Evolutionary conservation across 2,113 vertebrate genomes (phyloP).

Genomic region (Mormyrus iriodes): DNA sequence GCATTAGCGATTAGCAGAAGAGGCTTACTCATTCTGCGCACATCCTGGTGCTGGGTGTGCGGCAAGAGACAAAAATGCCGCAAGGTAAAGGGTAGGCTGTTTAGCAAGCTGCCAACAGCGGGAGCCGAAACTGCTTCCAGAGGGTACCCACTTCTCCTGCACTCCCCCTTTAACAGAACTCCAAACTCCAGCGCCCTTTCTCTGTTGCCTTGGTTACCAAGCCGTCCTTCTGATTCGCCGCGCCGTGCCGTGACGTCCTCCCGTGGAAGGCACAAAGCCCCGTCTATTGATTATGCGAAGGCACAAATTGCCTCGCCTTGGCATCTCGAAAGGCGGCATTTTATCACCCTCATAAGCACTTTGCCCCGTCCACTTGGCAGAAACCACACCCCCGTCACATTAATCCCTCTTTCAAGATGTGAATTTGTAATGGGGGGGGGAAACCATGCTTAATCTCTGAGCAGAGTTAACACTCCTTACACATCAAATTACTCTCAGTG

Average conservation of each 20-base stretch:
- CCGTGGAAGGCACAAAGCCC: conserved; percentile 16
- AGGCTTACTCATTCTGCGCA: background rate
- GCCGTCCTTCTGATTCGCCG: conserved; percentile 8
- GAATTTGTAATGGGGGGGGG: background rate
- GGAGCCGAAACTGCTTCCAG: conserved; percentile 18
- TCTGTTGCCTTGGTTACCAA: conserved; percentile 26
- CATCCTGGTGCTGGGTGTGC: background rate
- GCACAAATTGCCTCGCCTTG: conserved; percentile 7
- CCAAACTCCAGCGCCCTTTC: conserved; percentile 6
- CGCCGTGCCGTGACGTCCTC: conserved; percentile 9
- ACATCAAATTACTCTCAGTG: conserved; percentile 49
- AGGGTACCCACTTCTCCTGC: background rate
- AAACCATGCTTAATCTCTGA: background rate
- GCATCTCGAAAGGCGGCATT: background rate
- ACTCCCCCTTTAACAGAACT: conserved; percentile 10
- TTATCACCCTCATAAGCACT: background rate
- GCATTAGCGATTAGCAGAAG: background rate
- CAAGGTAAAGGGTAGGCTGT: background rate
- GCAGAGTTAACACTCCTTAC: conserved; percentile 1
- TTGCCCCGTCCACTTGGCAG: background rate
- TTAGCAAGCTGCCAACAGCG: background rate
- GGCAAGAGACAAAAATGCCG: background rate
- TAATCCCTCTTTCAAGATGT: conserved; percentile 3
- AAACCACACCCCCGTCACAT: background rate
- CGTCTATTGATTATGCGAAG: conserved; percentile 25